phyloP scores from a whole-genome alignment of 2,888 invertebrate species.

The Mantis religiosa region DNA sequence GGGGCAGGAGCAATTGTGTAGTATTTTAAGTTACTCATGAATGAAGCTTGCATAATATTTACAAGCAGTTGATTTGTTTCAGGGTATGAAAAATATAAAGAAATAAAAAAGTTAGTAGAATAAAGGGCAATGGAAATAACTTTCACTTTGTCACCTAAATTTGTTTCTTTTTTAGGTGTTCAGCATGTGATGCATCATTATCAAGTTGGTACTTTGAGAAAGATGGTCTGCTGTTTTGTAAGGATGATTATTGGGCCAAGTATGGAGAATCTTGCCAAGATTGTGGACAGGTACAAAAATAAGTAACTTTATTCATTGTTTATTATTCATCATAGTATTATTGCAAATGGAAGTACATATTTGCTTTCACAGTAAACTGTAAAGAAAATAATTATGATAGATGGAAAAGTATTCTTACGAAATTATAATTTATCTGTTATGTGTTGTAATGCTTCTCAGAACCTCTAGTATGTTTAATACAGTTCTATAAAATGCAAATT shows the following conservation, averaged over 20 bases:
- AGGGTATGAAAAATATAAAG: no score
- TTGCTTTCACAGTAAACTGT: no score
- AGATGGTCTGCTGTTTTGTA: slow-evolving; percentile 82
- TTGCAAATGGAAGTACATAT: neutral
- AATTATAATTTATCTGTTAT: neutral
- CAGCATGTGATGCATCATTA: slow-evolving; percentile 79
- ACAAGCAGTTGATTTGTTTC: no score
- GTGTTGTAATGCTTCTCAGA: no score
- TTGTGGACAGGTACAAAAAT: slow-evolving; percentile 64
- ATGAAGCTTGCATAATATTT: no score
- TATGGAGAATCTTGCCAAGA: slow-evolving; percentile 88
- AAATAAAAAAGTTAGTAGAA: no score
- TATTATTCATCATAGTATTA: neutral
- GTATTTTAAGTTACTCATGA: no score
- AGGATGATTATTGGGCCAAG: slow-evolving; percentile 81
- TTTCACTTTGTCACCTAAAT: neutral
- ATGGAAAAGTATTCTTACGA: neutral
- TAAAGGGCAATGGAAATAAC: no score
- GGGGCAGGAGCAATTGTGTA: no score
- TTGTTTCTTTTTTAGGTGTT: slow-evolving; percentile 61
- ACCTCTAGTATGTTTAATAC: no score
- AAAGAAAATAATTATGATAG: no score
- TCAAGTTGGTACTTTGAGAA: slow-evolving; percentile 93
- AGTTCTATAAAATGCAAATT: no score
- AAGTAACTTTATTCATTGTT: neutral